phyloP scores from a whole-genome alignment of 2,113 vertebrate genomes.

The Cryptotis parvus region DNA sequence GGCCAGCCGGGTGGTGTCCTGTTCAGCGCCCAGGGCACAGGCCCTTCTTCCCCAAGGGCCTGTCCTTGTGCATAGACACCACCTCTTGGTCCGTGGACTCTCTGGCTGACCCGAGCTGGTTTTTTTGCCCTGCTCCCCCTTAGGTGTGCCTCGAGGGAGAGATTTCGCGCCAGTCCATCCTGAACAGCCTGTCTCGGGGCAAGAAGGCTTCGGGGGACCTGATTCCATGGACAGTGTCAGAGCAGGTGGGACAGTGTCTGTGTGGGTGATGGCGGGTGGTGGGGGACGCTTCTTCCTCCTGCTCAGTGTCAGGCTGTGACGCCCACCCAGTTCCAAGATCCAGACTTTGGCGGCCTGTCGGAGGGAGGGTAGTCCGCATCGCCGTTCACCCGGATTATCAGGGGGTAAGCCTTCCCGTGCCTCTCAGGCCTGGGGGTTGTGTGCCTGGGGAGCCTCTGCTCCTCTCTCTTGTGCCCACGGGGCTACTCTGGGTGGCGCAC shows the following conservation, averaged over 20 bases:
- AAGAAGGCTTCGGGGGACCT: slow-evolving; percentile 98
- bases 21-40: background rate
- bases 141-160: slow-evolving; percentile 98
- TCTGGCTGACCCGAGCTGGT: background rate
- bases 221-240: slow-evolving; percentile 98
- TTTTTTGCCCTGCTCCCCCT: background rate
- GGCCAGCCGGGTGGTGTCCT: background rate
- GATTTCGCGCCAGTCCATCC: slow-evolving; percentile 96
- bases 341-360: slow-evolving; percentile 95
- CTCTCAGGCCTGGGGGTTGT: rapidly evolving
- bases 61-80: background rate
- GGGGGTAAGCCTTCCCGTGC: slow-evolving; percentile 88
- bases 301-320: slow-evolving; percentile 32
- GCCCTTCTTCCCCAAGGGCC: background rate
- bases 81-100: background rate
- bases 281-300: background rate
- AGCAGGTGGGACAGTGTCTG: slow-evolving; percentile 90
- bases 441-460: background rate
- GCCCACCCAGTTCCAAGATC: slow-evolving; percentile 94
- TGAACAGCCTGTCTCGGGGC: slow-evolving; percentile 96
- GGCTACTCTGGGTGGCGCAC: background rate
- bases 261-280: rapidly evolving
- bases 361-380: slow-evolving; percentile 95
- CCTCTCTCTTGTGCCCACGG: background rate
- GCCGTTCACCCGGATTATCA: slow-evolving; percentile 99